Base-by-base conservation (phyloP, 1,140 invertebrate genomes). In the Macrotrachela quadricornifera region DNA sequence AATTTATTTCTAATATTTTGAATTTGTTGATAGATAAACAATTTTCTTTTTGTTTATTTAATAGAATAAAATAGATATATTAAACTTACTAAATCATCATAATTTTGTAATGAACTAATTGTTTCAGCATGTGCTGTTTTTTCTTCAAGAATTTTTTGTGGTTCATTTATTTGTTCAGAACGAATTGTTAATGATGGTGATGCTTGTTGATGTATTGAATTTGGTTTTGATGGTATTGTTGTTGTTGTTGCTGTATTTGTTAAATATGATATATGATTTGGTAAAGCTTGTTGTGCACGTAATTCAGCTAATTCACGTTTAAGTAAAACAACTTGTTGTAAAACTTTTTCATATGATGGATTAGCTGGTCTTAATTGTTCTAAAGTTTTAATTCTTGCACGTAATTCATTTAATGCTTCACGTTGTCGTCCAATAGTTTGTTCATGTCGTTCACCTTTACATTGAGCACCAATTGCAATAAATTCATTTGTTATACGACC, bases 281-380 rank as follows among this genome's bases (percentile, higher is more conserved):
- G 49, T 11, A 56, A 17, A 10, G 54, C 50, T 18, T 59, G 62
- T 54, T 62, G 64, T 36, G 63, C 62, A 42, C 63, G 57, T 57
- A 69, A 62, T 56, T 69, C 66, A 10, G 67, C 67, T 37, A 70
- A 55, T 55, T 70, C 66, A 54, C 64, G 69, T 61, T 69, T 69
- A 17, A 69, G 57, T 36, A 64, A 51, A 15, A 64, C 58, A 16
- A 69, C 65, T 51, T 69, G 65, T 17, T 53, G 51, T 30, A 69
- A 51, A 10, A 66, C 66, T 52, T 66, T 62, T 53, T 68, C 64
- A 18, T 64, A 60, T 41, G 60, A 62, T 16, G 65, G 18, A 54
- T 54, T 39, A 17, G 56, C 42, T 13, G 49, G 41, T 12, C 54
- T 21, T 30, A 45, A 40, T 47, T 54, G 50, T 55, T 70, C 69